Conservation (phyloP, 1,140 invertebrate genomes). For the Planococcus citri region DNA sequence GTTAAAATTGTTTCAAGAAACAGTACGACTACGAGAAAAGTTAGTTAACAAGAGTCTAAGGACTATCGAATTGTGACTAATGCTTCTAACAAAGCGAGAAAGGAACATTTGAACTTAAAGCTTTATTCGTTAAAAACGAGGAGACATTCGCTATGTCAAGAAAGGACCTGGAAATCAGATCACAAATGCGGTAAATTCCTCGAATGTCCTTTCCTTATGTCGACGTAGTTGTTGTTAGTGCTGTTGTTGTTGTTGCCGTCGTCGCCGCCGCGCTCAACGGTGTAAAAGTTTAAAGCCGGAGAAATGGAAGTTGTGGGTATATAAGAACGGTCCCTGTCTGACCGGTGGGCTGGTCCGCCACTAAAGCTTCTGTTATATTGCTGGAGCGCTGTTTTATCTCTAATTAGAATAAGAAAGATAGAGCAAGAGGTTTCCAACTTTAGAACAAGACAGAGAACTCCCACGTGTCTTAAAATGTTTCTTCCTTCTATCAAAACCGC, state of each 20-base stretch:
- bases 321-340: slow-evolving; percentile 13
- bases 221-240: slow-evolving; percentile 7
- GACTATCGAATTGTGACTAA: slow-evolving; percentile 6
- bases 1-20: slow-evolving; percentile 6
- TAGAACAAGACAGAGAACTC: slow-evolving; percentile 11
- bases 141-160: slow-evolving; percentile 3
- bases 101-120: slow-evolving; percentile 19
- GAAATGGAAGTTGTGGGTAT: slow-evolving; percentile 5
- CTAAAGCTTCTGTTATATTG: slow-evolving; percentile 17
- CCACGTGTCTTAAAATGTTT: slow-evolving; percentile 18
- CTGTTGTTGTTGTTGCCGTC: background rate
- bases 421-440: background rate
- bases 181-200: slow-evolving; percentile 17
- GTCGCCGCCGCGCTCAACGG: background rate
- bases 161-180: slow-evolving; percentile 20
- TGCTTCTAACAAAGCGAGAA: slow-evolving; percentile 6
- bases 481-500: slow-evolving; percentile 14
- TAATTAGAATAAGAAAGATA: slow-evolving; percentile 20
- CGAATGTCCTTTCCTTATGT: slow-evolving; percentile 20
- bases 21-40: background rate
- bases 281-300: slow-evolving; percentile 18
- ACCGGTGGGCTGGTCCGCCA: slow-evolving; percentile 16
- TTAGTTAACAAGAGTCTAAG: slow-evolving; percentile 7
- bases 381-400: slow-evolving; percentile 8
- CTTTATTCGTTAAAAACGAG: slow-evolving; percentile 11